phyloP scores from a whole-genome alignment of 2,113 vertebrate species.

The Amphiprion ocellaris region DNA sequence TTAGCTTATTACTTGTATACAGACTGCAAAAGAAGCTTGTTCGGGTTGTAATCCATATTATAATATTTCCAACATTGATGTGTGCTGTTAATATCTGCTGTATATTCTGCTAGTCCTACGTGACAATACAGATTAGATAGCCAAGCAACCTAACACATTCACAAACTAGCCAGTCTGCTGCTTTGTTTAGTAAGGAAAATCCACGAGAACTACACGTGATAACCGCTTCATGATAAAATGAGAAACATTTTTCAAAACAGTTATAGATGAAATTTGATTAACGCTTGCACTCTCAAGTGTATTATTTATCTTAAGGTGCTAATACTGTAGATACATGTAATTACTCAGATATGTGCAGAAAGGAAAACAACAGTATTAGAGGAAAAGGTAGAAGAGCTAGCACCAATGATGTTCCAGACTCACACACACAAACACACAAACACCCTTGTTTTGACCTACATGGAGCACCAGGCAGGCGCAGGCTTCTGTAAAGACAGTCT shows the following conservation, averaged over 20 bases:
- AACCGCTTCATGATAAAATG: neutral
- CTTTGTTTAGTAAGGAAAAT: slow-evolving; percentile 1
- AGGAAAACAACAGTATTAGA: slow-evolving; percentile 11
- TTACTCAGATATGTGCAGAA: slow-evolving; percentile 31
- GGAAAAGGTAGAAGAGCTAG: slow-evolving; percentile 42
- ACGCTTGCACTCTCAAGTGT: neutral
- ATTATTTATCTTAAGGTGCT: slow-evolving; percentile 25
- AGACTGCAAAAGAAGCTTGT: neutral
- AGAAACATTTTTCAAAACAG: neutral
- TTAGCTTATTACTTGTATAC: slow-evolving; percentile 46
- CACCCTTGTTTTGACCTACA: slow-evolving; percentile 11
- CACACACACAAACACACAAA: slow-evolving; percentile 2
- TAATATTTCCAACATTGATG: slow-evolving; percentile 8
- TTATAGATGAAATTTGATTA: neutral
- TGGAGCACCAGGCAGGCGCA: slow-evolving; percentile 9
- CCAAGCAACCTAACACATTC: slow-evolving; percentile 1
- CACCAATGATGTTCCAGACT: slow-evolving; percentile 56
- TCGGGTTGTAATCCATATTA: slow-evolving; percentile 9
- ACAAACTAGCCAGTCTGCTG: neutral
- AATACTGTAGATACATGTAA: slow-evolving; percentile 24
- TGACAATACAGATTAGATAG: slow-evolving; percentile 1
- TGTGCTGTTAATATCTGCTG: neutral
- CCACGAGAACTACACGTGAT: neutral
- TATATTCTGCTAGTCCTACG: slow-evolving; percentile 3
- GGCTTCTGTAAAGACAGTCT: slow-evolving; percentile 8